A percentile compares a stretch with the other conserved stretches of the same genome.
These are phyloP conservation scores for Montipora sp. DNA, from an alignment of 64 coral and sea anemone species.

Conservation along the genomic window DNA sequence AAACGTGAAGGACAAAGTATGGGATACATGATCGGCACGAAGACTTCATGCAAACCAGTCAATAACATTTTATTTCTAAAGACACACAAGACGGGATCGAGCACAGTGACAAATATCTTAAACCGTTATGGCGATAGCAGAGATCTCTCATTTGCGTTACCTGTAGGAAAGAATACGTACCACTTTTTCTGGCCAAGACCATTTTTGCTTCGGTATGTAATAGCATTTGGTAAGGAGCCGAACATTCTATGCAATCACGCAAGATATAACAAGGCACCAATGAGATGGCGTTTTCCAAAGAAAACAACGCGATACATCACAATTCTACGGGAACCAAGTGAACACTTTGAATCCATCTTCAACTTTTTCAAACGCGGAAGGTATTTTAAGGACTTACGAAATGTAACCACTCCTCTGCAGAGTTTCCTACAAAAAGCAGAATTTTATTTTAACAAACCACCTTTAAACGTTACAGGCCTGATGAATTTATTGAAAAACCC, in stretches of 20 bases:
- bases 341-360: slow-evolving; percentile 77
- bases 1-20: not conserved
- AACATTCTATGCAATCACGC: slow-evolving; percentile 80
- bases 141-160: slow-evolving; percentile 60
- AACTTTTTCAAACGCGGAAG: slow-evolving; percentile 41
- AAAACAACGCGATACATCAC: slow-evolving; percentile 70
- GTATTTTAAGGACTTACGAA: slow-evolving; percentile 25
- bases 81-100: slow-evolving; percentile 65
- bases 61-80: slow-evolving; percentile 64
- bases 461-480: not conserved
- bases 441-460: not conserved
- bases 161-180: not conserved
- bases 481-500: slow-evolving; percentile 34
- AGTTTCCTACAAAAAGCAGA: slow-evolving; percentile 25
- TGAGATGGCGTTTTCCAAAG: slow-evolving; percentile 54
- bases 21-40: too few species aligned
- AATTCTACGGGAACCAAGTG: slow-evolving; percentile 70
- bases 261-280: slow-evolving; percentile 52
- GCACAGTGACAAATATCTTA: slow-evolving; percentile 62
- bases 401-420: not conserved
- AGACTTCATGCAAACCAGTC: not conserved
- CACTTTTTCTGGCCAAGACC: slow-evolving; percentile 68
- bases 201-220: slow-evolving; percentile 5
- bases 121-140: slow-evolving; percentile 64
- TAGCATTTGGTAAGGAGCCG: slow-evolving; percentile 32